These are phyloP conservation scores for Speoplatyrhinus poulsoni DNA, from an alignment of 2,113 vertebrate genomes.

Conservation along the genomic window DNA sequence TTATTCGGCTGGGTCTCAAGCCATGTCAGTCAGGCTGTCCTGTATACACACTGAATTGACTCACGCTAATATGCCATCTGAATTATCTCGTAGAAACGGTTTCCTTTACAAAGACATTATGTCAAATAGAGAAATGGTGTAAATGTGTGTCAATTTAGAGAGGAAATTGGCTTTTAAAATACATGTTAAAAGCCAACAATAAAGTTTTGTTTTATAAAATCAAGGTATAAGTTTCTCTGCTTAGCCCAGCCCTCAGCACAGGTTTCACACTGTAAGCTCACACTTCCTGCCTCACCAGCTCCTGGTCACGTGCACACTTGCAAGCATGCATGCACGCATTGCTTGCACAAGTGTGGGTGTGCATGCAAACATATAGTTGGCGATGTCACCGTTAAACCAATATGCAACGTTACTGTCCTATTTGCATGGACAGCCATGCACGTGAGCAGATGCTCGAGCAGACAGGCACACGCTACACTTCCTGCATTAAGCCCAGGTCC, in stretches of 20 bases:
- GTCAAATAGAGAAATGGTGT: neutral
- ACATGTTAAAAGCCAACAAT: neutral
- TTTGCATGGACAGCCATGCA: neutral
- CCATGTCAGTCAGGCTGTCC: constrained; percentile 21
- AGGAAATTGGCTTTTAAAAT: constrained; percentile 1
- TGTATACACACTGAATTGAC: neutral
- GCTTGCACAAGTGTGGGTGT: constrained; percentile 7
- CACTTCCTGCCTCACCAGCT: constrained; percentile 42
- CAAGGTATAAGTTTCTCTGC: no score
- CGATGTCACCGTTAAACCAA: constrained; percentile 47
- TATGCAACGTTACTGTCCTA: constrained; percentile 41
- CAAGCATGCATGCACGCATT: neutral
- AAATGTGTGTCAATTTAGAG: neutral
- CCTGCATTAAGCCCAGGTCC: constrained; percentile 67
- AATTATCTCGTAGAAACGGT: constrained; percentile 23
- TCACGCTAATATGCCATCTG: constrained; percentile 1
- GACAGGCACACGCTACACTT: constrained; percentile 51
- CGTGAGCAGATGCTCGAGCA: constrained; percentile 13
- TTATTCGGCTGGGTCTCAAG: constrained; percentile 32
- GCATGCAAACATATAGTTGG: constrained; percentile 45
- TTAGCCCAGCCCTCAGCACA: neutral
- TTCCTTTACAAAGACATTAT: constrained; percentile 22
- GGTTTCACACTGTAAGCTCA: constrained; percentile 21
- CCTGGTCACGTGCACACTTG: constrained; percentile 46
- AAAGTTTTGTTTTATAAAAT: no score